Conservation (phyloP, 2,888 invertebrate species). For the Morinoia aosen region DNA sequence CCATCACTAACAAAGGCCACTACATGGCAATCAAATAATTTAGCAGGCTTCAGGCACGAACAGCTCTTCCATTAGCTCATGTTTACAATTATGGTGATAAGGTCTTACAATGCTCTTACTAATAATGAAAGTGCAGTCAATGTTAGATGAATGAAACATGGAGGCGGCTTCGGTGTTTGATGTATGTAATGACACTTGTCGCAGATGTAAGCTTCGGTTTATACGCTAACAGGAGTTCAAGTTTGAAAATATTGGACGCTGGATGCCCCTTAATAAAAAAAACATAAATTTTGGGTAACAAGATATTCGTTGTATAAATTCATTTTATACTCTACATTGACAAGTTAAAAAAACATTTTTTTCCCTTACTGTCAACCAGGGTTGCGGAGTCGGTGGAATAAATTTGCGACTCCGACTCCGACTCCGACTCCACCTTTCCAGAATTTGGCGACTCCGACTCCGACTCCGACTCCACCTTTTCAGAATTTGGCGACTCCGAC, state of each 20-base stretch:
- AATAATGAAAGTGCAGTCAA: neutral
- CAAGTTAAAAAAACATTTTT: neutral
- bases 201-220: neutral
- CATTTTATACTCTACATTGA: neutral
- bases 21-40: constrained; percentile 12
- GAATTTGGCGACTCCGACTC: no score
- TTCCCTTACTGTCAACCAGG: no score
- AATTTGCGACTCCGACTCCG: no score
- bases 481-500: no score
- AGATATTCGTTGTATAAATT: neutral
- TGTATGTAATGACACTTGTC: neutral
- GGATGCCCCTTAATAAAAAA: neutral
- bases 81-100: constrained; percentile 9
- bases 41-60: neutral
- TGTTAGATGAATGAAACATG: neutral
- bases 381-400: no score
- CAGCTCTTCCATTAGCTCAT: neutral
- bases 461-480: no score
- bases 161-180: neutral
- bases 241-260: neutral
- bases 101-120: neutral
- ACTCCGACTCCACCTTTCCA: no score
- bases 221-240: neutral
- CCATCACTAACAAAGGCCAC: constrained; percentile 2
- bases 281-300: neutral